These are phyloP conservation scores for Hesperia comma DNA, from an alignment of 2,888 invertebrate genomes.

Conservation along the genomic window DNA sequence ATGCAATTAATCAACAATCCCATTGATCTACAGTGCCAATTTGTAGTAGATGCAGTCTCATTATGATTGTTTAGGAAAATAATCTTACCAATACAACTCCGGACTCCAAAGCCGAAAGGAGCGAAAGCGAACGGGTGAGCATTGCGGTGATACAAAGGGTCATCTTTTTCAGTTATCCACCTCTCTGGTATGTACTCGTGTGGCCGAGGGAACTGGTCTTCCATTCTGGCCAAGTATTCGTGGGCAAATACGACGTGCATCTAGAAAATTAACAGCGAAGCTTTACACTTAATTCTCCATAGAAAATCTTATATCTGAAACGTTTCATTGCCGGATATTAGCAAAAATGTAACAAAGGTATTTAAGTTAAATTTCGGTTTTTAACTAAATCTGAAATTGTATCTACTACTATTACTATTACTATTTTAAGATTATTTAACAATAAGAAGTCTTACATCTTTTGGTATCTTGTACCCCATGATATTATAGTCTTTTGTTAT, in stretches of 20 bases:
- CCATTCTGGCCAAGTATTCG: conserved; percentile 82
- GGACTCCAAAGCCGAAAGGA: conserved; percentile 87
- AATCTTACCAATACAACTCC: conserved; percentile 86
- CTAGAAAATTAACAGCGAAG: conserved; percentile 1
- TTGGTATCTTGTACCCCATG: conserved; percentile 86
- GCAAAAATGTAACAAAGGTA: too few relatives aligned
- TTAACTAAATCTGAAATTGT: too few relatives aligned
- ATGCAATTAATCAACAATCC: too few relatives aligned
- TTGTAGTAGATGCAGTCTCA: too few relatives aligned
- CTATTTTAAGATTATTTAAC: background rate
- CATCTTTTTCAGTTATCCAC: conserved; percentile 82
- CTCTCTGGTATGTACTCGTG: conserved; percentile 89
- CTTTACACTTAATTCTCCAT: too few relatives aligned
- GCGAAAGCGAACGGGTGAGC: conserved; percentile 85
- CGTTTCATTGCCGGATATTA: too few relatives aligned
- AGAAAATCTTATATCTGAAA: too few relatives aligned
- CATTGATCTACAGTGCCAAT: too few relatives aligned
- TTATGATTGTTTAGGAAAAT: background rate
- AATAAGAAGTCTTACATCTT: conserved; percentile 71
- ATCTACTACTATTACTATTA: background rate
- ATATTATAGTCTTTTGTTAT: conserved; percentile 82
- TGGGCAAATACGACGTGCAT: conserved; percentile 13
- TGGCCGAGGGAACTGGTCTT: conserved; percentile 86
- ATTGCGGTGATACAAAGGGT: conserved; percentile 69
- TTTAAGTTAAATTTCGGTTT: too few relatives aligned